phyloP scores from a whole-genome alignment of 2,113 vertebrate species.

The Orientallactaga bullata region DNA sequence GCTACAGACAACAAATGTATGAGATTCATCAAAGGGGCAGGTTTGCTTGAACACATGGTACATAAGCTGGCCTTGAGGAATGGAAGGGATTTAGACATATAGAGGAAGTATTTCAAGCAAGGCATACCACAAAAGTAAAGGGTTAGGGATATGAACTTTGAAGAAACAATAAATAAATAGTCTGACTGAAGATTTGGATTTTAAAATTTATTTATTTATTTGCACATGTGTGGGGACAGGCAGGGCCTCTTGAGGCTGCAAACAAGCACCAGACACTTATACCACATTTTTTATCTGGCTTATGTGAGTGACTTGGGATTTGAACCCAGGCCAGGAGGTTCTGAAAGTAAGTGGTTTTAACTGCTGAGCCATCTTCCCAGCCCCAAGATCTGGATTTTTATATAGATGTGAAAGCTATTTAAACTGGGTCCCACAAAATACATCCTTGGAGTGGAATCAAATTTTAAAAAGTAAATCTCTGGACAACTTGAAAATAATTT shows the following conservation, averaged over 20 bases:
- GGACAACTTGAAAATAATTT: slow-evolving; percentile 57
- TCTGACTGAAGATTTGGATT: slow-evolving; percentile 39
- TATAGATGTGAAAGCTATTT: slow-evolving; percentile 33
- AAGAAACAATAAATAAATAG: slow-evolving; percentile 67
- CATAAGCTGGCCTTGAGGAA: slow-evolving; percentile 41
- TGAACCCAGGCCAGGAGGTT: too few species aligned
- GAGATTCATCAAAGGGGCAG: slow-evolving; percentile 53
- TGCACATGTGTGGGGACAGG: too few species aligned
- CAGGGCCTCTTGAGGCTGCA: too few species aligned
- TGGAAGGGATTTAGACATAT: slow-evolving; percentile 46
- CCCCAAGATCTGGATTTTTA: slow-evolving; percentile 47
- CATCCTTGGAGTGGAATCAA: slow-evolving; percentile 58
- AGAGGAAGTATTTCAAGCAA: slow-evolving; percentile 25
- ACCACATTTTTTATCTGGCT: too few species aligned
- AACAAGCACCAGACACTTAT: too few species aligned
- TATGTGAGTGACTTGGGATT: too few species aligned
- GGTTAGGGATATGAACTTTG: slow-evolving; percentile 31
- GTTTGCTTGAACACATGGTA: not conserved
- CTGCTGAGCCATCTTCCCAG: too few species aligned
- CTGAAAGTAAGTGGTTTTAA: too few species aligned
- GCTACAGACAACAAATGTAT: slow-evolving; percentile 59
- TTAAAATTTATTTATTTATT: not conserved
- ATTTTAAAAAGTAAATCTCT: slow-evolving; percentile 53
- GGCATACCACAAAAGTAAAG: not conserved
- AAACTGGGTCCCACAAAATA: not conserved